Conservation (phyloP, 2,797 vertebrate species). For the Caiman crocodilus region DNA sequence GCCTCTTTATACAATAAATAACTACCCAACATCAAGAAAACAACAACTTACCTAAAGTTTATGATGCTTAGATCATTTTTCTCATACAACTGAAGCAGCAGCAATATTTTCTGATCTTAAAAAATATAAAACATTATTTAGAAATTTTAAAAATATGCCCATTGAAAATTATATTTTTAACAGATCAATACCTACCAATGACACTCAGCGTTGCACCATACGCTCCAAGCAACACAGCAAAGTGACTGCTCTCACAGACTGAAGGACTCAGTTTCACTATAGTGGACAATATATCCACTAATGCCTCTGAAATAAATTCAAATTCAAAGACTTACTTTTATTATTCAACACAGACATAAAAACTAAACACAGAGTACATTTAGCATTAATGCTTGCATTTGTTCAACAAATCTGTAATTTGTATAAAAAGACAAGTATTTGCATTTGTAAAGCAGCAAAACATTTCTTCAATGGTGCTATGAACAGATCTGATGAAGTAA, state of each 20-base stretch:
- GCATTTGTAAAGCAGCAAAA: background rate
- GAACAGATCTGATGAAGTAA: background rate
- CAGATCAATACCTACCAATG: constrained; percentile 82
- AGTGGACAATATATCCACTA: constrained; percentile 88
- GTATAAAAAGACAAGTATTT: background rate
- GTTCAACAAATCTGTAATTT: background rate
- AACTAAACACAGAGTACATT: background rate
- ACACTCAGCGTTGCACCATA: constrained; percentile 90
- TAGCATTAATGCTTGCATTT: background rate
- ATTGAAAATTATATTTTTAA: background rate
- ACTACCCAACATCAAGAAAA: background rate
- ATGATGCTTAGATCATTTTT: constrained; percentile 88
- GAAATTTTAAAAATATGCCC: background rate
- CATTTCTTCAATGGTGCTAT: background rate
- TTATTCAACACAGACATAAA: background rate
- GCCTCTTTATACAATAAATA: background rate
- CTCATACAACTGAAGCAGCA: constrained; percentile 92
- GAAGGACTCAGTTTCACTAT: constrained; percentile 87
- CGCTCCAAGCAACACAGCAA: constrained; percentile 91
- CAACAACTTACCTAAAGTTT: constrained; percentile 83
- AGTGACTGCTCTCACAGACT: constrained; percentile 89
- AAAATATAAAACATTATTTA: background rate
- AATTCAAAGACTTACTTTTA: background rate
- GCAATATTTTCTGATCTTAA: constrained; percentile 93
- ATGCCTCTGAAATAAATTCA: constrained; percentile 81